Evolutionary conservation across 2,888 invertebrate genomes (phyloP).

Genomic region (Eupithecia inturbata): DNA sequence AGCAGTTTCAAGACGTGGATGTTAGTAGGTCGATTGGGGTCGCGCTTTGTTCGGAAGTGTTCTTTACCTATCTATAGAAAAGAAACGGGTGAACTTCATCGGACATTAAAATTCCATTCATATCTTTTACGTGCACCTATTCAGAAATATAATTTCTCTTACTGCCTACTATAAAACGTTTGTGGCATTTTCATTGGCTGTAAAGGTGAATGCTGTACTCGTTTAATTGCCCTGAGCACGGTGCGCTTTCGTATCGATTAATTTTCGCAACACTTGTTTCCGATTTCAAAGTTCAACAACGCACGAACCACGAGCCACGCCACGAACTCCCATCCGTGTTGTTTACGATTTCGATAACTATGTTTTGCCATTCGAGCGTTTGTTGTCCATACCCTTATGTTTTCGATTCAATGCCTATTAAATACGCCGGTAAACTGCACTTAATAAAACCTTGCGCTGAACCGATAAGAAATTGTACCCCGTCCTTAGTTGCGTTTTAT

Average conservation of each 20-base stretch:
- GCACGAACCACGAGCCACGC: slow-evolving; percentile 55
- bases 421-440: slow-evolving; percentile 41
- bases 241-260: slow-evolving; percentile 56
- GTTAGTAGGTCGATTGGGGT: slow-evolving; percentile 2
- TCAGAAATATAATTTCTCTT: slow-evolving; percentile 18
- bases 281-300: slow-evolving; percentile 62
- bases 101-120: slow-evolving; percentile 12
- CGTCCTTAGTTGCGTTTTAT: slow-evolving; percentile 52
- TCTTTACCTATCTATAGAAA: slow-evolving; percentile 10
- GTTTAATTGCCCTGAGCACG: slow-evolving; percentile 22
- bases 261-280: slow-evolving; percentile 64
- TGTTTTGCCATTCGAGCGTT: slow-evolving; percentile 49
- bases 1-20: slow-evolving; percentile 21
- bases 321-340: slow-evolving; percentile 49
- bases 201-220: slow-evolving; percentile 27
- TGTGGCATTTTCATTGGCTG: slow-evolving; percentile 19
- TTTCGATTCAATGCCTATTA: slow-evolving; percentile 50
- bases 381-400: slow-evolving; percentile 40
- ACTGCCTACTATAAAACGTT: slow-evolving; percentile 16
- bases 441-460: slow-evolving; percentile 45
- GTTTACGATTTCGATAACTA: slow-evolving; percentile 57
- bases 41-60: slow-evolving; percentile 2
- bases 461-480: slow-evolving; percentile 47
- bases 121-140: slow-evolving; percentile 2
- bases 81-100: slow-evolving; percentile 5